These are phyloP conservation scores for Autographa pulchrina DNA, from an alignment of 2,888 invertebrate species.

Conservation along the genomic window DNA sequence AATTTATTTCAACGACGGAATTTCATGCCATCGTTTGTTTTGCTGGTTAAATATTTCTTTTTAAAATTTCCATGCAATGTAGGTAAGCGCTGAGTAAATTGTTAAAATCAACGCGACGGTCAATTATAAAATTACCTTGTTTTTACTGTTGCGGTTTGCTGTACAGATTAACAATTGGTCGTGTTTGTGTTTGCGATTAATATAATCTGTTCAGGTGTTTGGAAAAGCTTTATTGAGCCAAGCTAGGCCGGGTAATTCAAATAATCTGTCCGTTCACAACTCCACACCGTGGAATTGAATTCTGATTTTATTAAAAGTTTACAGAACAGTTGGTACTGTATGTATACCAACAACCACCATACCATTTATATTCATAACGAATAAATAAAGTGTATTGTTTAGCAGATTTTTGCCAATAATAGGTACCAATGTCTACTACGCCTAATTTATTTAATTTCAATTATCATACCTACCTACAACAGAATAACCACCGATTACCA, in stretches of 20 bases:
- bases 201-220: conserved; percentile 9
- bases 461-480: too few relatives aligned
- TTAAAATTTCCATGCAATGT: conserved; percentile 60
- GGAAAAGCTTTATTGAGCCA: background rate
- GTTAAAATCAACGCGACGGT: conserved; percentile 64
- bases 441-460: too few relatives aligned
- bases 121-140: conserved; percentile 67
- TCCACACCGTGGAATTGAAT: background rate
- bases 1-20: conserved; percentile 61
- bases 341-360: too few relatives aligned
- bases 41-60: conserved; percentile 66
- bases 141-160: conserved; percentile 49
- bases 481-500: too few relatives aligned
- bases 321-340: background rate
- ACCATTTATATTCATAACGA: too few relatives aligned
- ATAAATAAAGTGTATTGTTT: too few relatives aligned
- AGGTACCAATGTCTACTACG: too few relatives aligned
- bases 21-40: conserved; percentile 60
- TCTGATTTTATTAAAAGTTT: background rate
- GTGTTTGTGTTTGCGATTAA: conserved; percentile 32
- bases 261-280: conserved; percentile 1
- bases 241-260: background rate
- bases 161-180: conserved; percentile 51
- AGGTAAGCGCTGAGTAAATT: conserved; percentile 47
- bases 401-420: too few relatives aligned